Base-by-base conservation (phyloP, 2,888 invertebrate species). In the Hyposoter didymator region DNA sequence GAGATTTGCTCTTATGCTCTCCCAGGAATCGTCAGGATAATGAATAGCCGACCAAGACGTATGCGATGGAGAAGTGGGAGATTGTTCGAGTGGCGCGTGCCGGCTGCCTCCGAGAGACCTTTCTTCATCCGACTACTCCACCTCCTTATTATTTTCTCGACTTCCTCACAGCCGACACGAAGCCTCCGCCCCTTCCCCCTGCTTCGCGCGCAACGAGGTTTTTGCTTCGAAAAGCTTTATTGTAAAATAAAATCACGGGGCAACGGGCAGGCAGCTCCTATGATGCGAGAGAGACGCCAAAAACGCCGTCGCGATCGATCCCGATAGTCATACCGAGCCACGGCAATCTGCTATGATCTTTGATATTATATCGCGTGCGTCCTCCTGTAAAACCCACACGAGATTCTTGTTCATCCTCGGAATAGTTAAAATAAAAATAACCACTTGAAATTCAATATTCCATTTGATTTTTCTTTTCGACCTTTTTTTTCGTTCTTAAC, bases 1-100 rank as follows among this genome's bases (percentile, higher is more conserved):
- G 52, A 52, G 82, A 35, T 75, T 78, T n/a, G 74, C 74, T 78
- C 75, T 82, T 59, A 78, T 64, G 35, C 70, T 67, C 83, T 84
- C 74, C 19, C 52, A 52, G 64, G 86, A 90, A 90, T 87, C 88
- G 86, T 82, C 62, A 19, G 88, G 19, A 88, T 83, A 89, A 89
- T 90, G 92, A 92, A 91, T 89, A 79, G 74, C 45, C 78, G 52
- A 64, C 28, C 45, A 62, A 81, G 67, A 64, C 80, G 80, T 67
- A 73, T 19, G 64, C n/a, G n/a, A 78, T 45, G 64, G 75, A 47
- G 39, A 74, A 78, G 73, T 52, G 62, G 17, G 49, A 55, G 64
- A 55, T 88, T 87, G 75, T 88, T 90, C 82, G 90, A 92, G 91
- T 91, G 92, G 92, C 93, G 90, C 92, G 92, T 92, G 93, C 92